phyloP scores from a whole-genome alignment of 2,888 invertebrate species.

The Atrina japonica region DNA sequence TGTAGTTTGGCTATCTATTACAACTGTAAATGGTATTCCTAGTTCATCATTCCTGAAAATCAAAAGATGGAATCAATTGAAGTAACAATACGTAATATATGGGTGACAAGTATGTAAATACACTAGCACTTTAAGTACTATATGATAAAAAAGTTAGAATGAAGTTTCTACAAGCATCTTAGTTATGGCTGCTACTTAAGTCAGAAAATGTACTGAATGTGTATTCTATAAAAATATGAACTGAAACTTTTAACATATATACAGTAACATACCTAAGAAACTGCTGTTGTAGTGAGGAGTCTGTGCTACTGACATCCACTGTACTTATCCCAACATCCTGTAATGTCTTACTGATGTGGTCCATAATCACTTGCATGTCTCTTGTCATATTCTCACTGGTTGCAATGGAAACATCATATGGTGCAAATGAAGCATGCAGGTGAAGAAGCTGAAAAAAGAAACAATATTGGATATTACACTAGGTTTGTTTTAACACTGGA shows the following conservation, averaged over 20 bases:
- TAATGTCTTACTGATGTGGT: constrained; percentile 60
- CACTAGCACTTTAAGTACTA: neutral
- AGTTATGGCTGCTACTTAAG: too few species aligned
- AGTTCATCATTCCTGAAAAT: constrained; percentile 83
- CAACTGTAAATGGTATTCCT: constrained; percentile 88
- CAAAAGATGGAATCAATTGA: neutral
- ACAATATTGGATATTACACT: too few species aligned
- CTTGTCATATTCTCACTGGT: constrained; percentile 50
- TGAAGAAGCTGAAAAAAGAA: constrained; percentile 63
- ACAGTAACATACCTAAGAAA: constrained; percentile 57
- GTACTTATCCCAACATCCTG: constrained; percentile 59
- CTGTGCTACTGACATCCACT: constrained; percentile 52
- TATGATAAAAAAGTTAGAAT: too few species aligned
- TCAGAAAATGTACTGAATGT: too few species aligned
- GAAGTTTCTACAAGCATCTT: too few species aligned
- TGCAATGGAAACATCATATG: constrained; percentile 68
- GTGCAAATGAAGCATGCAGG: constrained; percentile 67
- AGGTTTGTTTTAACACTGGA: too few species aligned
- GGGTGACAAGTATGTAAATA: neutral
- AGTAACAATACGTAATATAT: neutral
- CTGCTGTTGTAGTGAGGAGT: constrained; percentile 52
- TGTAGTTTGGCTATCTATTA: constrained; percentile 86
- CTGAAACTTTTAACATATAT: too few species aligned
- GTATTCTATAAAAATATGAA: too few species aligned
- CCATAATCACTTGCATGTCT: constrained; percentile 62